phyloP scores from a whole-genome alignment of 2,113 vertebrate species.

The Bubalus kerabau region DNA sequence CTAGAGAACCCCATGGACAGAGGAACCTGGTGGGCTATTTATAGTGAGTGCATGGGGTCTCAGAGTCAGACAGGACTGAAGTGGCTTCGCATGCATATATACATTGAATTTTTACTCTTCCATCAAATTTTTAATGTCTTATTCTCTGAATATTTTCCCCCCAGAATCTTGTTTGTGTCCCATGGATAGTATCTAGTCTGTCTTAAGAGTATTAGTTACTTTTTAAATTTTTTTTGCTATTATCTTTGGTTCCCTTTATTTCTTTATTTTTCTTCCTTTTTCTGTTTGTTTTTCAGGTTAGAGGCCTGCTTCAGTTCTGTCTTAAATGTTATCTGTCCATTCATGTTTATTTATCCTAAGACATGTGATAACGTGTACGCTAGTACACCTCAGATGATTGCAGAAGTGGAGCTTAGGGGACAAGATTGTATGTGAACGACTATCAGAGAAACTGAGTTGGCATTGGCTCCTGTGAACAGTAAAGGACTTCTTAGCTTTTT shows the following conservation, averaged over 20 bases:
- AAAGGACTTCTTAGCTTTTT: constrained; percentile 2
- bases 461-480: background rate
- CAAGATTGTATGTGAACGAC: background rate
- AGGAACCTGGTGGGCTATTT: background rate
- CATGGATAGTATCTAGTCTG: background rate
- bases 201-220: background rate
- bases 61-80: background rate
- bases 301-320: background rate
- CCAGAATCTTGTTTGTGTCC: background rate
- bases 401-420: background rate
- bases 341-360: background rate
- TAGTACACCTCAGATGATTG: background rate
- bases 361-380: background rate
- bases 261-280: background rate
- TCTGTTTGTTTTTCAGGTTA: background rate
- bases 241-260: background rate
- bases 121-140: background rate
- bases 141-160: background rate
- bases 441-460: background rate
- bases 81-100: background rate
- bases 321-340: background rate
- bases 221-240: background rate
- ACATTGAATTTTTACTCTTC: background rate
- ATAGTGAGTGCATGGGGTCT: background rate
- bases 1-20: background rate